Conservation (phyloP, 2,113 vertebrate species). For the Macquaria australasica region DNA sequence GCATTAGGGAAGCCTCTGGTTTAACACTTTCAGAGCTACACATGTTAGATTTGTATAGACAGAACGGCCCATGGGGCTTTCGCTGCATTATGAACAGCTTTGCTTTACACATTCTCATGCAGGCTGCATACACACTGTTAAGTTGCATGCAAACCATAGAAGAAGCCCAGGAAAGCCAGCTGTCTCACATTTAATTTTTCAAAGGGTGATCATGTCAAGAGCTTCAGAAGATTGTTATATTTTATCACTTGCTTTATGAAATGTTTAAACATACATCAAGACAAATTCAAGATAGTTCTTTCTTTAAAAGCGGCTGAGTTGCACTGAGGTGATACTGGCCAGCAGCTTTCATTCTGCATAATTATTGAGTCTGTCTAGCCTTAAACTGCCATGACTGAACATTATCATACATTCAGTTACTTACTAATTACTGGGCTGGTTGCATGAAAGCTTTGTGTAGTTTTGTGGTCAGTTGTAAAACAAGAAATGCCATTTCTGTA, state of each 20-base stretch:
- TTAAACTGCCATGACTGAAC: slow-evolving; percentile 1
- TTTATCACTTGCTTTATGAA: neutral
- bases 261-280: slow-evolving; percentile 6
- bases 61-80: slow-evolving; percentile 11
- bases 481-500: slow-evolving; percentile 55
- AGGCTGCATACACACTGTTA: neutral
- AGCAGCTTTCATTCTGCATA: slow-evolving; percentile 34
- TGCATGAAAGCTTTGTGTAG: slow-evolving; percentile 1
- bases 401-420: slow-evolving; percentile 4
- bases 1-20: slow-evolving; percentile 37
- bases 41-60: slow-evolving; percentile 46
- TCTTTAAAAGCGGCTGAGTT: slow-evolving; percentile 27
- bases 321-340: neutral
- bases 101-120: slow-evolving; percentile 39
- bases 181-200: slow-evolving; percentile 45
- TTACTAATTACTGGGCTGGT: neutral
- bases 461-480: slow-evolving; percentile 45
- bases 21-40: slow-evolving; percentile 41
- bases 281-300: slow-evolving; percentile 18
- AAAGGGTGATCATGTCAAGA: slow-evolving; percentile 10
- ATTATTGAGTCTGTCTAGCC: slow-evolving; percentile 17
- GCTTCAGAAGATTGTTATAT: neutral
- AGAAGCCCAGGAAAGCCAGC: slow-evolving; percentile 17
- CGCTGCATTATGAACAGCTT: slow-evolving; percentile 47
- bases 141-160: slow-evolving; percentile 33